phyloP scores from a whole-genome alignment of 2,113 vertebrate species.

The Prolemur simus region DNA sequence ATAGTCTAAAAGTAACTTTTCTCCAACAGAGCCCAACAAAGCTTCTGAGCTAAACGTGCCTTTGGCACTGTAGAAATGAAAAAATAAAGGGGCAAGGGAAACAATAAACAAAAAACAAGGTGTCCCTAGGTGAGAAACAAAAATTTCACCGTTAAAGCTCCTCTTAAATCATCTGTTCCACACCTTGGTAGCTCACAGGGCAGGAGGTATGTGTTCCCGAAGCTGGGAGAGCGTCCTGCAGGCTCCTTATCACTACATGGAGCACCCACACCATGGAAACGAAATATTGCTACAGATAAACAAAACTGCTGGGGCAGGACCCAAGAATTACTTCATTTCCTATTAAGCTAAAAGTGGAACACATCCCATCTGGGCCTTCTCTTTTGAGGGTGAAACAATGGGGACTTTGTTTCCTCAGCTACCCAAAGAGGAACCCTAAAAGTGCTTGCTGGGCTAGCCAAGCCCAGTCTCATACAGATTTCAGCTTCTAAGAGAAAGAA shows the following conservation, averaged over 20 bases:
- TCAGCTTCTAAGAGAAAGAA: background rate
- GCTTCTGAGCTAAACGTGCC: background rate
- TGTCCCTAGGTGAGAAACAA: background rate
- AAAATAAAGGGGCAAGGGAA: background rate
- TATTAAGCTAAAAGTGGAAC: constrained; percentile 80
- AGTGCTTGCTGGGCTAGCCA: constrained; percentile 52
- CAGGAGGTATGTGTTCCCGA: background rate
- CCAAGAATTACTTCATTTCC: constrained; percentile 86
- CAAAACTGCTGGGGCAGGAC: constrained; percentile 61
- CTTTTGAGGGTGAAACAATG: constrained; percentile 80
- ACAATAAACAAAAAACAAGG: background rate
- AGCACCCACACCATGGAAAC: constrained; percentile 72
- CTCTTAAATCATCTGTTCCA: background rate
- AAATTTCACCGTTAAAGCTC: background rate
- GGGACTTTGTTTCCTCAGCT: constrained; percentile 62
- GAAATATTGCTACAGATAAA: constrained; percentile 74
- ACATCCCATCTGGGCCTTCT: constrained; percentile 76
- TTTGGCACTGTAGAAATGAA: background rate
- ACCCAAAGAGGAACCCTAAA: constrained; percentile 68
- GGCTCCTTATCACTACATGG: constrained; percentile 50
- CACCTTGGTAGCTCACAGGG: background rate
- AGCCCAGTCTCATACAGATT: background rate
- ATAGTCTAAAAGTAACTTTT: background rate
- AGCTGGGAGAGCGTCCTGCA: background rate
- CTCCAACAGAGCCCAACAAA: background rate